phyloP scores from a whole-genome alignment of 35 echinoderm and acorn worm genomes.

The Eucidaris tribuloides region DNA sequence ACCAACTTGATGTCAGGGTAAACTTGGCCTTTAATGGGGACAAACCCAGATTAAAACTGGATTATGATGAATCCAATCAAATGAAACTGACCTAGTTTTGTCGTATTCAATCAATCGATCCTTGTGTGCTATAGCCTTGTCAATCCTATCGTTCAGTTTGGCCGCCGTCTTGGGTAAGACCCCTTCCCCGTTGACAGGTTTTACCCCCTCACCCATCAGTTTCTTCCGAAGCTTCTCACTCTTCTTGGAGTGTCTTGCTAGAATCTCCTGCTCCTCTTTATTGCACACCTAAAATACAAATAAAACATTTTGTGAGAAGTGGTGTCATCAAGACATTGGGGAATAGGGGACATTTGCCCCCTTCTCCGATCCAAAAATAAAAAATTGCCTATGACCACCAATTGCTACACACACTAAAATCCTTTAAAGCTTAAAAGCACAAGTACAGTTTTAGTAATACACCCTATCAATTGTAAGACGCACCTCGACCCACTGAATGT shows the following conservation, averaged over 20 bases:
- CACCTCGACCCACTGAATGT: too few species aligned
- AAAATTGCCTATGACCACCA: neutral
- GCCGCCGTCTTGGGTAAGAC: neutral
- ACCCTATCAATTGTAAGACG: too few species aligned
- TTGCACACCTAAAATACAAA: conserved; percentile 79
- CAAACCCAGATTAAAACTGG: too few species aligned
- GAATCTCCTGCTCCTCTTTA: conserved; percentile 79
- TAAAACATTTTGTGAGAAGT: neutral
- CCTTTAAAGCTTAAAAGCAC: neutral
- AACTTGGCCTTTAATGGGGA: too few species aligned
- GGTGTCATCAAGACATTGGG: neutral
- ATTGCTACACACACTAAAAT: neutral
- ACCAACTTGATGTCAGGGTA: too few species aligned
- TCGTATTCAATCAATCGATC: conserved; percentile 78
- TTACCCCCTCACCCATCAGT: conserved; percentile 47
- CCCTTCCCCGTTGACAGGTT: conserved; percentile 14
- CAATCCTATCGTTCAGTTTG: conserved; percentile 3
- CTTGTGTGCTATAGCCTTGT: conserved; percentile 74
- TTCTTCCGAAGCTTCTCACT: conserved; percentile 79
- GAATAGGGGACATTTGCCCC: too few species aligned
- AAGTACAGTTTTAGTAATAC: too few species aligned
- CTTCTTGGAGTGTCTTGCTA: conserved; percentile 79
- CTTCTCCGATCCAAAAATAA: neutral
- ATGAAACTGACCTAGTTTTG: conserved; percentile 77
- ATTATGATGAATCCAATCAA: too few species aligned